Conservation (phyloP, 1,140 invertebrate genomes). For the Pollicipes pollicipes region DNA sequence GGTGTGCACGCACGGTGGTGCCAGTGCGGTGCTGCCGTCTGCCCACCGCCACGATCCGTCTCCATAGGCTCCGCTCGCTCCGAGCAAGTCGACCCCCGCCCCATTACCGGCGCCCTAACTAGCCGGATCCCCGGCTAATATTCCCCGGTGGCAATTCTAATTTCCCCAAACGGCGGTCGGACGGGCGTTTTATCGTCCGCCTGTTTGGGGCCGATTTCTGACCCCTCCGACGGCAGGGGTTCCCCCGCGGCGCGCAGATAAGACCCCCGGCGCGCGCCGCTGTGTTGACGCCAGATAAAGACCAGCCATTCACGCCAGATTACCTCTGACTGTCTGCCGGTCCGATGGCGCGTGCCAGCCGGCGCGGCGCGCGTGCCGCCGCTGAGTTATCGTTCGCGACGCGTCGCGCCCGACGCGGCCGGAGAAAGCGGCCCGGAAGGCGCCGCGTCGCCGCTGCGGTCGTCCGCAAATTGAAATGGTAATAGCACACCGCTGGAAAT, state of each 20-base stretch:
- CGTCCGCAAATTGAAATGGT: not conserved
- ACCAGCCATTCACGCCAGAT: not conserved
- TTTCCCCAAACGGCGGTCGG: not conserved
- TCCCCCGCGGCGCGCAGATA: not conserved
- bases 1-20: too few relatives aligned
- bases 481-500: not conserved
- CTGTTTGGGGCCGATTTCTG: not conserved
- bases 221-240: not conserved
- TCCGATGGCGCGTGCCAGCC: too few relatives aligned
- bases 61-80: not conserved
- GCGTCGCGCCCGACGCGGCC: too few relatives aligned
- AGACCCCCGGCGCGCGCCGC: too few relatives aligned
- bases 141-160: slow-evolving; percentile 1
- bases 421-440: not conserved
- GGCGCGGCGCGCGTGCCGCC: not conserved
- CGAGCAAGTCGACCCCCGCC: too few relatives aligned
- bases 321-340: not conserved
- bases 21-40: too few relatives aligned
- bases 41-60: not conserved
- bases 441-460: not conserved
- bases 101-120: not conserved
- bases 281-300: not conserved
- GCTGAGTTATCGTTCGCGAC: not conserved
- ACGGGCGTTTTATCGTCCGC: not conserved
- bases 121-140: not conserved